Evolutionary conservation across 2,888 invertebrate species (phyloP), one percentile per base, ranked within the genome.

Genomic region (Portevinia maculata): DNA sequence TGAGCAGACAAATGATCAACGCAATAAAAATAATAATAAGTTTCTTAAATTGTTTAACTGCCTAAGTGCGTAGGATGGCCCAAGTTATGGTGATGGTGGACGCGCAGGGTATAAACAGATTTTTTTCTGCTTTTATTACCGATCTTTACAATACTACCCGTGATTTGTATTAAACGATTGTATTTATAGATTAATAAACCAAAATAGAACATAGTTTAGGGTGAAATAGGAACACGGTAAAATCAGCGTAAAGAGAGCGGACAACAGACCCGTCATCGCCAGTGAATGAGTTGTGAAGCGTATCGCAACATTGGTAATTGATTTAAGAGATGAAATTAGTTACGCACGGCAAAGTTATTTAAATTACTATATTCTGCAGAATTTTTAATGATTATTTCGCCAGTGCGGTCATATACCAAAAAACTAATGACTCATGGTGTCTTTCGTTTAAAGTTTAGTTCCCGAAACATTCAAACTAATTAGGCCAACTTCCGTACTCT

Each of bases 71-170:
- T 81, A 81, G 76, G 76, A 76, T 34, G 81, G 17, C 15, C 44
- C 28, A 19, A 69, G 39, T 60, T 24, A 50, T 59, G 37, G 30
- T 74, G 44, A 50, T 41, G 32, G 46, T 59, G 59, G 69, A 81
- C 81, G 70, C 75, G 60, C 70, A 70, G 76, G 64, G 76, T 81
- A 70, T 81, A 81, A 81, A 81, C 81, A 81, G 39, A 24, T 75
- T 32, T 48, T 30, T 21, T 50, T 60, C 65, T 59, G 30, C 7
- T 76, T 62, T 55, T 48, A 55, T 73, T 65, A 74, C 59, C 60
- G 53, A 60, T 55, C 73, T 46, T 52, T 64, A 81, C 60, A 69
- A 55, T 69, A 62, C 81, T 76, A 71, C 70, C 76, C 76, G 65
- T 81, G 76, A 76, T 81, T 81, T 81, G 75, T 81, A 81, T 81